phyloP scores from a whole-genome alignment of 2,113 vertebrate species.

The Anguilla japonica region DNA sequence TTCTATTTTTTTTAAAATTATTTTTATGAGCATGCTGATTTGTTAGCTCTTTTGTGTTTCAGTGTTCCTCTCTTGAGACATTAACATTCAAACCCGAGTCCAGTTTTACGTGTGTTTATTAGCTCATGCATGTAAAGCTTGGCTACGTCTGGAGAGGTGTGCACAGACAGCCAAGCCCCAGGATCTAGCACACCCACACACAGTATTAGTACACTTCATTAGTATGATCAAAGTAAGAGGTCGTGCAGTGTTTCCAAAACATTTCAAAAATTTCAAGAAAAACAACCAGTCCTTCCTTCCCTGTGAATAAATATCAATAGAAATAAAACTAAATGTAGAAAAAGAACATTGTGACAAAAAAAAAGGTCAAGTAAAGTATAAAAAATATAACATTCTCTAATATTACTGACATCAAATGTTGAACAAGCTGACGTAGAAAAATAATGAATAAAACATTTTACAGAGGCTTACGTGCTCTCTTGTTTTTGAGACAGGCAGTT shows the following conservation, averaged over 20 bases:
- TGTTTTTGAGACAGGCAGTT: not conserved
- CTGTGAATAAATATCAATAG: not conserved
- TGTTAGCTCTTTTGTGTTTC: conserved; percentile 40
- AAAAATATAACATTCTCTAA: not conserved
- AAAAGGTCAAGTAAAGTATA: not conserved
- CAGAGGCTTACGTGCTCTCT: not conserved
- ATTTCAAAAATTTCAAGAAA: not conserved
- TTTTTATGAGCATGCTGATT: conserved; percentile 42
- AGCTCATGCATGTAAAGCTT: conserved; percentile 49
- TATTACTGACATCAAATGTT: not conserved
- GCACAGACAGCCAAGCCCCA: conserved; percentile 42
- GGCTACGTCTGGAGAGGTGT: conserved; percentile 54
- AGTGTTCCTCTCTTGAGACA: conserved; percentile 52
- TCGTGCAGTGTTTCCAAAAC: too few relatives aligned
- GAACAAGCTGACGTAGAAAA: not conserved
- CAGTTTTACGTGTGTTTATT: conserved; percentile 46
- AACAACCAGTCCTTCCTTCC: not conserved
- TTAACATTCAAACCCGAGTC: conserved; percentile 52
- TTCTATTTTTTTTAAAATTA: conserved; percentile 26
- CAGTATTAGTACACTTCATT: not conserved
- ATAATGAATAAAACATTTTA: not conserved
- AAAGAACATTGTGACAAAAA: not conserved
- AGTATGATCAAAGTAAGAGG: not conserved
- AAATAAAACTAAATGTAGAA: not conserved
- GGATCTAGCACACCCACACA: conserved; percentile 20